phyloP scores from a whole-genome alignment of 2,113 vertebrate genomes.

The Micromys minutus region DNA sequence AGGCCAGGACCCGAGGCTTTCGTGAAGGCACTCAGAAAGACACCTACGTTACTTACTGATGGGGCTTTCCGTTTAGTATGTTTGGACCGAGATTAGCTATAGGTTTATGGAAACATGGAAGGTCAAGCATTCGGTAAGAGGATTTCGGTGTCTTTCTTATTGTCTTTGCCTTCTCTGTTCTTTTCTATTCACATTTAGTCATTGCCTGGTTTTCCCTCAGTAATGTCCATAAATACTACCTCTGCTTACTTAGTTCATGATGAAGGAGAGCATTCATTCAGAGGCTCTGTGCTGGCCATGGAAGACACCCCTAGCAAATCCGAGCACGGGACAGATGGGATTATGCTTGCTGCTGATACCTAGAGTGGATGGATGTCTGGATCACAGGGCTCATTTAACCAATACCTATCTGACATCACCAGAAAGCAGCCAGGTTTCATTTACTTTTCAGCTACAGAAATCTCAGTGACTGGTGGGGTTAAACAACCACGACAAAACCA shows the following conservation, averaged over 20 bases:
- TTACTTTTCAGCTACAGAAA: neutral
- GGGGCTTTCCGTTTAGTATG: neutral
- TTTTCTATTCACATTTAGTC: neutral
- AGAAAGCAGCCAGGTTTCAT: neutral
- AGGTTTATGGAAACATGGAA: neutral
- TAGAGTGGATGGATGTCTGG: neutral
- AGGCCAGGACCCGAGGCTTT: neutral
- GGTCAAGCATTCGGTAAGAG: too few species aligned
- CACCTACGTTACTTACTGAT: neutral
- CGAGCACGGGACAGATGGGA: neutral
- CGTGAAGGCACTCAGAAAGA: neutral
- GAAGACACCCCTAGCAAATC: accelerated
- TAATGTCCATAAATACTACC: too few species aligned
- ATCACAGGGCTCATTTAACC: neutral
- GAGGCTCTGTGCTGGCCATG: neutral
- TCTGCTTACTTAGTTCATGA: accelerated
- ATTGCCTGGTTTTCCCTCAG: neutral
- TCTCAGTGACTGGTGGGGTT: neutral
- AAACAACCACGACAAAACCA: neutral
- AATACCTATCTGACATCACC: neutral
- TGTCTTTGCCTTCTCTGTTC: neutral
- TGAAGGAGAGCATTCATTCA: accelerated
- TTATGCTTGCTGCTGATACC: accelerated
- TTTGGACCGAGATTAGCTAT: neutral
- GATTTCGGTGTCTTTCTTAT: neutral